Evolutionary conservation across 1,140 invertebrate species (phyloP).

Genomic region (Drosophila arawakana): DNA sequence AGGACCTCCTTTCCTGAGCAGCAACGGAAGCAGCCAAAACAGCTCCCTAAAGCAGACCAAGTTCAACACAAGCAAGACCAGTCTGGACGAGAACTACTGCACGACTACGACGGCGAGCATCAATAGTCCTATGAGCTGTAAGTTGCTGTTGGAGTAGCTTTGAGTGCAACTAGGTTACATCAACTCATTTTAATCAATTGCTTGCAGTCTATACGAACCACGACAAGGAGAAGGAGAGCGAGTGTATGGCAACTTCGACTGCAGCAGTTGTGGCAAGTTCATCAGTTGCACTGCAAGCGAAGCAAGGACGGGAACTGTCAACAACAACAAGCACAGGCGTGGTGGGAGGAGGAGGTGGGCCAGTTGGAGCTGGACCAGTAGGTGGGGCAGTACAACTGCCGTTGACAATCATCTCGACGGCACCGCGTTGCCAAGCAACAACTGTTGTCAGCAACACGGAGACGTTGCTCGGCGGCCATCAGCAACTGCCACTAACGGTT

Average conservation of each 20-base stretch:
- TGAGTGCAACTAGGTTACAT: neutral
- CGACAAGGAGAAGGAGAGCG: constrained; percentile 82
- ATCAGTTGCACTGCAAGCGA: constrained; percentile 46
- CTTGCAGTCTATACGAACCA: constrained; percentile 82
- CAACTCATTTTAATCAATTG: constrained; percentile 4
- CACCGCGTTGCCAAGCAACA: constrained; percentile 71
- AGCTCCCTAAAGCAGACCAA: constrained; percentile 75
- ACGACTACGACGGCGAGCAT: constrained; percentile 79
- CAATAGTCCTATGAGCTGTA: constrained; percentile 85
- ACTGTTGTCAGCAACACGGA: constrained; percentile 57
- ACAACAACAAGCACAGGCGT: constrained; percentile 11
- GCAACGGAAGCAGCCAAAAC: constrained; percentile 64
- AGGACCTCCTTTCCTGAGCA: constrained; percentile 61
- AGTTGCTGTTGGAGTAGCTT: constrained; percentile 55
- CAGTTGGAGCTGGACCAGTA: neutral
- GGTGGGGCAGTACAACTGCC: constrained; percentile 61
- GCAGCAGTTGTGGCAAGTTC: constrained; percentile 25
- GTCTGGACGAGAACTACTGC: constrained; percentile 85
- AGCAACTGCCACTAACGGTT: constrained; percentile 59
- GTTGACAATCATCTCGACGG: constrained; percentile 83
- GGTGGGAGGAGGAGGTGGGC: neutral
- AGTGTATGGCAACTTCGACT: constrained; percentile 58
- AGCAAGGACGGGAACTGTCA: constrained; percentile 69
- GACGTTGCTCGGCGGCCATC: constrained; percentile 65
- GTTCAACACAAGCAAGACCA: constrained; percentile 76